A percentile compares a stretch with the other conserved stretches of the same genome.
phyloP scores from a whole-genome alignment of 2,888 invertebrate species.

The Archips xylosteana region DNA sequence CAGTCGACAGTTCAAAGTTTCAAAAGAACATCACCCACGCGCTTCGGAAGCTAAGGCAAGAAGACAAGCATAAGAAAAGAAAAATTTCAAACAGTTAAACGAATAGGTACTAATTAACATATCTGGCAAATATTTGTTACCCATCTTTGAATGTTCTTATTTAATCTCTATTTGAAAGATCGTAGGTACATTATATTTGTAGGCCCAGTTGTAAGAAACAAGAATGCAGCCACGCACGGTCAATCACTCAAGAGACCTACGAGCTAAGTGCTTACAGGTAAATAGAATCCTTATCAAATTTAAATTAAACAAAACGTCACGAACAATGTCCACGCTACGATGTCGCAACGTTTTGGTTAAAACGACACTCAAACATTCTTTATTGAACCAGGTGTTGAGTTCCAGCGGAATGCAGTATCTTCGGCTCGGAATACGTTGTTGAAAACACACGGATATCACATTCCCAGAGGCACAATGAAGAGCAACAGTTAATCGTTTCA shows the following conservation, averaged over 20 bases:
- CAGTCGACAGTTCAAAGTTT: conserved; percentile 6
- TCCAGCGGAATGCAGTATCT: conserved; percentile 37
- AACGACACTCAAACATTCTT: conserved; percentile 34
- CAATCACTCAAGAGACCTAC: conserved; percentile 9
- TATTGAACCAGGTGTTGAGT: conserved; percentile 41
- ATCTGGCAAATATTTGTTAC: not conserved
- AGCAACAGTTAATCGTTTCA: conserved; percentile 61
- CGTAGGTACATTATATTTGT: not conserved
- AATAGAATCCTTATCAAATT: conserved; percentile 31
- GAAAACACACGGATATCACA: conserved; percentile 39
- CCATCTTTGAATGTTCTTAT: not conserved
- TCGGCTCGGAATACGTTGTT: conserved; percentile 29
- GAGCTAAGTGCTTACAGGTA: not conserved
- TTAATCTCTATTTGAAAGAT: not conserved
- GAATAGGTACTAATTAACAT: too few species aligned
- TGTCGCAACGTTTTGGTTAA: conserved; percentile 34
- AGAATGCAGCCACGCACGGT: conserved; percentile 19
- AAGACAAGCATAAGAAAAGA: too few species aligned
- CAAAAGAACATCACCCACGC: not conserved
- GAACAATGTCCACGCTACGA: conserved; percentile 10
- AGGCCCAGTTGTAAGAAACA: not conserved
- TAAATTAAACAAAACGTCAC: conserved; percentile 30
- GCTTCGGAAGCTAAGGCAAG: not conserved
- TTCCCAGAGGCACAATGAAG: conserved; percentile 50
- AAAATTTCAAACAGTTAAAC: not conserved